phyloP scores from a whole-genome alignment of 1,140 invertebrate species.

The Caerostris extrusa region DNA sequence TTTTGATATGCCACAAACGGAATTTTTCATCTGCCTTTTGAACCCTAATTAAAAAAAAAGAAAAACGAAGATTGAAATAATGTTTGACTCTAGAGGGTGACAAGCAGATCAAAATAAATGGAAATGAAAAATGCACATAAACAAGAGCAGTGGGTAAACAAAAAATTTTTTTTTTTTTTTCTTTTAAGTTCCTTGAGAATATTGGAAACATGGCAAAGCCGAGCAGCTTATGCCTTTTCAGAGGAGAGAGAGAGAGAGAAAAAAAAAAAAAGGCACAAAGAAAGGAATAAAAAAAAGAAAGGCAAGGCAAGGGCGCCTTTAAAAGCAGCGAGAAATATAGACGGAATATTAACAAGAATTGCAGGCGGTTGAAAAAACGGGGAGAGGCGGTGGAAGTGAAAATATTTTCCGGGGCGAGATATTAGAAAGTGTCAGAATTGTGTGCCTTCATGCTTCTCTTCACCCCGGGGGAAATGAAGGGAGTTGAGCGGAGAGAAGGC shows the following conservation, averaged over 20 bases:
- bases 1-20: constrained; percentile 21
- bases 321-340: constrained; percentile 2
- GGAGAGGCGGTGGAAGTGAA: neutral
- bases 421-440: constrained; percentile 58
- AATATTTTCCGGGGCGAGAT: constrained; percentile 39
- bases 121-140: constrained; percentile 37
- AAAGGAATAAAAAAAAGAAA: neutral
- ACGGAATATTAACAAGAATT: constrained; percentile 60
- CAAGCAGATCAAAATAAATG: constrained; percentile 6
- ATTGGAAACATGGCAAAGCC: constrained; percentile 30
- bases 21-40: neutral
- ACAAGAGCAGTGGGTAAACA: neutral
- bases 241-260: neutral
- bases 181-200: constrained; percentile 4
- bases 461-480: constrained; percentile 1
- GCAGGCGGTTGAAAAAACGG: neutral
- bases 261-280: neutral
- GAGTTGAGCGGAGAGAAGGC: neutral
- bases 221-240: neutral
- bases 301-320: neutral
- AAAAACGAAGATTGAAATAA: neutral
- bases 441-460: constrained; percentile 1
- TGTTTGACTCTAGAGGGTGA: constrained; percentile 17
- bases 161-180: neutral
- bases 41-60: neutral